These are phyloP conservation scores for Halocynthia roretzi DNA, from an alignment of 23 tunicate genomes.

Conservation along the genomic window DNA sequence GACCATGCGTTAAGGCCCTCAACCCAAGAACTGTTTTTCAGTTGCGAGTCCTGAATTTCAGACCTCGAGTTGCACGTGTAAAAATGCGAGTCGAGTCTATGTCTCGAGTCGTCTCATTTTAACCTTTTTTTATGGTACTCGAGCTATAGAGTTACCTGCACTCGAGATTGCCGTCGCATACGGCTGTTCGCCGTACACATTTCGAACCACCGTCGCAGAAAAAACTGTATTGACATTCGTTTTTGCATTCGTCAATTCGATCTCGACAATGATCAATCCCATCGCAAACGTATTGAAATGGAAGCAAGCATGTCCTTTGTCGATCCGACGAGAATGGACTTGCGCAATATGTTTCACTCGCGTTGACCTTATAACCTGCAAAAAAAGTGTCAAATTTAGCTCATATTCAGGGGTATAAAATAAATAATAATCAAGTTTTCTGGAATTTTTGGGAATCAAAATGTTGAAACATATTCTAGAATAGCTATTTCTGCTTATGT, in stretches of 20 bases:
- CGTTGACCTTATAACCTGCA: neutral
- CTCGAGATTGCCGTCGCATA: constrained; percentile 57
- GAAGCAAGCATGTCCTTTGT: constrained; percentile 21
- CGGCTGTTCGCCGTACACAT: constrained; percentile 25
- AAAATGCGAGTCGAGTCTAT: neutral
- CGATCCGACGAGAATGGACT: neutral
- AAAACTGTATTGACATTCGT: constrained; percentile 35
- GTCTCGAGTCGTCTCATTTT: no score
- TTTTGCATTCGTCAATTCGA: constrained; percentile 53
- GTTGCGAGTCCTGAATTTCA: no score
- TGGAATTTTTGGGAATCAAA: no score
- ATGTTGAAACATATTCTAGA: no score
- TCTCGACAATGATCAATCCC: constrained; percentile 52
- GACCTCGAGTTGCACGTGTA: neutral
- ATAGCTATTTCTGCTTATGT: no score
- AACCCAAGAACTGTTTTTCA: no score
- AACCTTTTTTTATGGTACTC: no score
- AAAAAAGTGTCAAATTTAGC: no score
- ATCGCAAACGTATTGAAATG: constrained; percentile 50
- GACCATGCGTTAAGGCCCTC: no score
- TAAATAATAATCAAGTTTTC: no score
- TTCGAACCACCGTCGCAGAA: constrained; percentile 49
- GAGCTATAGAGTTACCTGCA: constrained; percentile 38
- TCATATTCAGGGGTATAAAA: no score
- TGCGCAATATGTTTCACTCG: neutral